Evolutionary conservation across 23 tunicate genomes (phyloP).

Genomic region (Pegea sp.): DNA sequence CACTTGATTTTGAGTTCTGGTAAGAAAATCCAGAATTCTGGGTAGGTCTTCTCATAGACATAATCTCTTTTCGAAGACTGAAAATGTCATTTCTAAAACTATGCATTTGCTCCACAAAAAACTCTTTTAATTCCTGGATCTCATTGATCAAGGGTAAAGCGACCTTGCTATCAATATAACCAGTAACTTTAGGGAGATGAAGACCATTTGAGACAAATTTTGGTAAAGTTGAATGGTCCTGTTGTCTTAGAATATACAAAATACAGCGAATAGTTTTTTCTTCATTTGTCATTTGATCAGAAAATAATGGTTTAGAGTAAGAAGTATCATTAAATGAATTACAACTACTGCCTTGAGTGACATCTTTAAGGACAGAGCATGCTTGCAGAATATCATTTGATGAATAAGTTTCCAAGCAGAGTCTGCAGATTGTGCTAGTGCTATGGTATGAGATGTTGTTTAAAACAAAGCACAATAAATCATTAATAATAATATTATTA

Average conservation of each 20-base stretch:
- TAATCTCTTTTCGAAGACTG: too few species aligned
- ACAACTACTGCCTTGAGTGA: too few species aligned
- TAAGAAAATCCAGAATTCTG: too few species aligned
- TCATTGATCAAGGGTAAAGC: too few species aligned
- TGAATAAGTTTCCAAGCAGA: conserved; percentile 1
- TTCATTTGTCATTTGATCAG: not conserved
- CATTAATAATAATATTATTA: conserved; percentile 7
- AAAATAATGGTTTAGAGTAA: not conserved
- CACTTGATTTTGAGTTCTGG: too few species aligned
- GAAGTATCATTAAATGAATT: not conserved
- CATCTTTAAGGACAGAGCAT: not conserved
- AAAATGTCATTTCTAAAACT: too few species aligned
- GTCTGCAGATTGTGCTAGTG: not conserved
- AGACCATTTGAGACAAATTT: conserved; percentile 3
- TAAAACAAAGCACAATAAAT: conserved; percentile 1
- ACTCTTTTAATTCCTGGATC: too few species aligned
- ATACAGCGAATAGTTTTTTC: not conserved
- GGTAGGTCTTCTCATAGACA: too few species aligned
- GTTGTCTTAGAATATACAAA: not conserved
- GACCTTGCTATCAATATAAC: too few species aligned
- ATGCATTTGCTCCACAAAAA: too few species aligned
- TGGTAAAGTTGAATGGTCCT: not conserved
- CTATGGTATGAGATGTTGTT: not conserved
- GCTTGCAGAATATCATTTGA: not conserved
- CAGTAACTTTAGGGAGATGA: conserved; percentile 2